phyloP scores from a whole-genome alignment of 1,140 invertebrate genomes.

The Procambarus clarkii region DNA sequence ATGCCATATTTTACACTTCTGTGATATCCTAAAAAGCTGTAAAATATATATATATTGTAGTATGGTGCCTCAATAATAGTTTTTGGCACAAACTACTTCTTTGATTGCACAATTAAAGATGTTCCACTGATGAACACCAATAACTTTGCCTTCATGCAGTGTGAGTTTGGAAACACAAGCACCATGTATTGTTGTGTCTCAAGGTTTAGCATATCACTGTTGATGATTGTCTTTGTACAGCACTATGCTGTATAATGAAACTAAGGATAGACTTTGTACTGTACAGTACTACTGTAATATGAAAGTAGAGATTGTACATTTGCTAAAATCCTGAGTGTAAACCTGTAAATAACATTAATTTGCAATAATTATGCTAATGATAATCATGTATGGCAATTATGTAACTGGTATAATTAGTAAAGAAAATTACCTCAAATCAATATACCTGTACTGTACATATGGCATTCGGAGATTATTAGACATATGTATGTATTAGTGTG shows the following conservation, averaged over 20 bases:
- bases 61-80: not conserved
- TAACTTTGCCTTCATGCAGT: not conserved
- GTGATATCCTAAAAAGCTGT: slow-evolving; percentile 8
- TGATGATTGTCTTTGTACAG: not conserved
- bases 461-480: not conserved
- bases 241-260: no score
- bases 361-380: not conserved
- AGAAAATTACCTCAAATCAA: not conserved
- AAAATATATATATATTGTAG: not conserved
- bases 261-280: no score
- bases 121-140: slow-evolving; percentile 2
- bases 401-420: not conserved
- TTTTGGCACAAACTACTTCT: not conserved
- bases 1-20: slow-evolving; percentile 12
- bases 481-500: not conserved
- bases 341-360: not conserved
- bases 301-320: not conserved
- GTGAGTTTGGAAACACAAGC: slow-evolving; percentile 15
- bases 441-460: not conserved
- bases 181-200: slow-evolving; percentile 2
- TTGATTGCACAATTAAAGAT: not conserved
- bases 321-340: not conserved
- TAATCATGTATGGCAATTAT: not conserved
- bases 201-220: not conserved
- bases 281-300: no score